Evolutionary conservation across 23 tunicate genomes (phyloP).

Genomic region (Halocynthia roretzi): DNA sequence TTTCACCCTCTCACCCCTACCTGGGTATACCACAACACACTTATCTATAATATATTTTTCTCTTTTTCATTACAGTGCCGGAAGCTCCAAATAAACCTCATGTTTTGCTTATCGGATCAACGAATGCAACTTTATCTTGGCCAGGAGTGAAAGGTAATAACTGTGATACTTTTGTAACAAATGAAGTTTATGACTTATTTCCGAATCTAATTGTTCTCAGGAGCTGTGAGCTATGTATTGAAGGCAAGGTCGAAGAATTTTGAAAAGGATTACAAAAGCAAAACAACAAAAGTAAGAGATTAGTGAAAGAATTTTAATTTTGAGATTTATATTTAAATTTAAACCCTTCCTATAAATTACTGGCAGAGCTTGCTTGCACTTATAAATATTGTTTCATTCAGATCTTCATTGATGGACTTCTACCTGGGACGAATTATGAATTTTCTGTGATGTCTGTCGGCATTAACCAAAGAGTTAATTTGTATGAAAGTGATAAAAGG

Average conservation of each 20-base stretch:
- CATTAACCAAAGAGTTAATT: constrained; percentile 18
- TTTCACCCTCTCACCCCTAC: too few species aligned
- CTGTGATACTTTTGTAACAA: not conserved
- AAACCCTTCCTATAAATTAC: too few species aligned
- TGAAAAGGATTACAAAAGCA: constrained; percentile 3
- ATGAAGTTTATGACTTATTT: not conserved
- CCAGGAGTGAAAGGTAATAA: constrained; percentile 26
- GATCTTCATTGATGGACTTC: constrained; percentile 21
- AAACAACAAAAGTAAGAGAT: constrained; percentile 3
- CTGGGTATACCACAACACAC: too few species aligned
- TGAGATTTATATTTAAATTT: too few species aligned
- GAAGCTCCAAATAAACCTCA: constrained; percentile 19
- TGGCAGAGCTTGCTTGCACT: not conserved
- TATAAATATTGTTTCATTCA: not conserved
- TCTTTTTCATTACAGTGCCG: constrained; percentile 35
- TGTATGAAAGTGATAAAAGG: constrained; percentile 32
- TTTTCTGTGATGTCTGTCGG: constrained; percentile 40
- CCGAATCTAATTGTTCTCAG: constrained; percentile 5
- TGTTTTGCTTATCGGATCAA: constrained; percentile 17
- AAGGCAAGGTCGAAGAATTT: constrained; percentile 7
- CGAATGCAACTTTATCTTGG: constrained; percentile 36
- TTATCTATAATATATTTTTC: too few species aligned
- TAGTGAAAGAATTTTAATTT: too few species aligned
- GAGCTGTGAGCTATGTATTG: constrained; percentile 2
- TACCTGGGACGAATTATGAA: constrained; percentile 31